Base-by-base conservation (phyloP, 2,113 vertebrate species). In the Alosa alosa region DNA sequence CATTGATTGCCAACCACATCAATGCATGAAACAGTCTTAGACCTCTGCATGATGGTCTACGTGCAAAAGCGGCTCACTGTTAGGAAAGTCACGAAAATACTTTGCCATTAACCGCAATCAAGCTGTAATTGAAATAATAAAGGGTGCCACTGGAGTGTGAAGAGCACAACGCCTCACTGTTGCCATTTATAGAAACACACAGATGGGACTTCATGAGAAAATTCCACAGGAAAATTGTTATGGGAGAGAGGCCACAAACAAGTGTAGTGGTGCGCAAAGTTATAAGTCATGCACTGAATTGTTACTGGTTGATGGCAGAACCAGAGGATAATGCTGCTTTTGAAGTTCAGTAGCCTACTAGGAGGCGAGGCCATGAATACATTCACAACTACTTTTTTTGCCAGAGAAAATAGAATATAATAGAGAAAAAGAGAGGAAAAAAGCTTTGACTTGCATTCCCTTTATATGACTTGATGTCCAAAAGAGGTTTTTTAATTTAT, bases 11-110 rank as follows among this genome's bases (percentile, higher is more conserved):
- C 78, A 86, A 72, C 49, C 87, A 64, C 86, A 84, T 82, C 86
- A 89, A 90, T 84, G 83, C 86, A 86, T 88, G 75, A 88, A 88
- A 83, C 64, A 88, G 89, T 83, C 84, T 86, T 90, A 86, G 45
- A 86, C 85, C 60, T 88, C 87, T 89, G 86, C 72, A 84, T 89
- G 81, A 89, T n/a, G 9, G 64, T 8, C 31, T 81, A 64, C 47
- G 81, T 22, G 83, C 82, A 88, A 90, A 83, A 86, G 60, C 44
- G 15, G 39, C 72, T 78, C 31, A 78, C 85, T 72, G 83, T 10
- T 78, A 75, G 50, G 47, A 39, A 41, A 84, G 50, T 88, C 72
- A 85, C 82, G 85, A 85, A 91, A 89, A 87, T 85, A 86, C 81
- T 85, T 84, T 81, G 85, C 75, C 45, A 81, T 72, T 84, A 82